These are phyloP conservation scores for Brachystomella parvula DNA, from an alignment of 1,140 invertebrate species.

Conservation along the genomic window DNA sequence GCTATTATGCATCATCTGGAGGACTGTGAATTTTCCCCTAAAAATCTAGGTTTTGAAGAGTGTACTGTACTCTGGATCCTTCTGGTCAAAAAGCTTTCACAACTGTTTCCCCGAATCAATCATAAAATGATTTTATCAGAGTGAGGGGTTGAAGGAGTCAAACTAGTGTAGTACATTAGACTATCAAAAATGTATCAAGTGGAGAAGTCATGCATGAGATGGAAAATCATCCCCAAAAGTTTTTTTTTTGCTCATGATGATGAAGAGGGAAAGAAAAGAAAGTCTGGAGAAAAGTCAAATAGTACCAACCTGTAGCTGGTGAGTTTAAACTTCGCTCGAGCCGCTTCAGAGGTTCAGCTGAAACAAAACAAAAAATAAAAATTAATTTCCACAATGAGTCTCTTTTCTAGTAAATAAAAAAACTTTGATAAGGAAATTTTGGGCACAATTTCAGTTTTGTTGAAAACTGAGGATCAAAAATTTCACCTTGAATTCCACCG, in stretches of 20 bases:
- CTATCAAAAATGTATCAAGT: conserved; percentile 11
- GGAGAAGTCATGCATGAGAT: conserved; percentile 16
- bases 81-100: neutral
- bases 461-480: no score
- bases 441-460: no score
- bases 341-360: conserved; percentile 37
- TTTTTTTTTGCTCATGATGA: conserved; percentile 14
- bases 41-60: neutral
- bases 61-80: neutral
- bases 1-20: neutral
- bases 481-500: conserved; percentile 27
- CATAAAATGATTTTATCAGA: conserved; percentile 21
- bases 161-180: conserved; percentile 5
- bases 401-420: no score
- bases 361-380: conserved; percentile 28
- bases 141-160: neutral
- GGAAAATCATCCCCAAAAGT: conserved; percentile 3
- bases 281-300: conserved; percentile 6
- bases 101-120: conserved; percentile 16
- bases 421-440: no score
- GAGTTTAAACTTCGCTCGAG: conserved; percentile 38
- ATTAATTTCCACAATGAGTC: no score
- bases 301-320: conserved; percentile 38
- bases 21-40: neutral
- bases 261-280: neutral